Evolutionary conservation across 2,113 vertebrate genomes (phyloP).

Genomic region (Tyto alba): DNA sequence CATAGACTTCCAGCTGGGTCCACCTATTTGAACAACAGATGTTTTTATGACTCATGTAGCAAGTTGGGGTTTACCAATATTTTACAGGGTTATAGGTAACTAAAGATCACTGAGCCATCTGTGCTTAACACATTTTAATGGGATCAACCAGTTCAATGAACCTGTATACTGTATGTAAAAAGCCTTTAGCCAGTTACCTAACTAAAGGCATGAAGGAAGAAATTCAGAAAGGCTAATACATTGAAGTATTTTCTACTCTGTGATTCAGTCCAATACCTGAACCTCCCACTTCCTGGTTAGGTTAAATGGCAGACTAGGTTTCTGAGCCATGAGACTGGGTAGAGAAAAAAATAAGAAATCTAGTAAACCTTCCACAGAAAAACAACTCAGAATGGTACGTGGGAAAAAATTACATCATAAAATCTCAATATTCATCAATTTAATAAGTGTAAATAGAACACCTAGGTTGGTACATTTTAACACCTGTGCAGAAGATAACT

Average conservation of each 20-base stretch:
- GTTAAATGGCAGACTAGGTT: background rate
- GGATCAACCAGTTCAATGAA: slow-evolving; percentile 22
- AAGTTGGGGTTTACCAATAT: slow-evolving; percentile 14
- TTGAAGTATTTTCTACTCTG: background rate
- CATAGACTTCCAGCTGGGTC: background rate
- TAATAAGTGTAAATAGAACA: background rate
- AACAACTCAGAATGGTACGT: background rate
- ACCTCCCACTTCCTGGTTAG: background rate
- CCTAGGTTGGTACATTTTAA: background rate
- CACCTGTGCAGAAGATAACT: background rate
- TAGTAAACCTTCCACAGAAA: background rate
- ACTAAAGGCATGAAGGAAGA: background rate
- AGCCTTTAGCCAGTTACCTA: background rate
- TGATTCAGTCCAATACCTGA: background rate
- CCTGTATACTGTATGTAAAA: background rate
- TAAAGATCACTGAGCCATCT: slow-evolving; percentile 24
- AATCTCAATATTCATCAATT: background rate
- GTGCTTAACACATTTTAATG: slow-evolving; percentile 20
- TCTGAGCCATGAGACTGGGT: background rate
- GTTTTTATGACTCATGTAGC: background rate
- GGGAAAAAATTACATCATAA: background rate
- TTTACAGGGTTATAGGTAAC: slow-evolving; percentile 31
- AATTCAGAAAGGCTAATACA: background rate
- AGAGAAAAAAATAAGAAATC: background rate
- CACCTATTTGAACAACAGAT: background rate